Percentiles rank a stretch among this genome's conserved stretches.
Evolutionary conservation across 2,888 invertebrate species (phyloP).

Genomic region (Geophilus truncorum): DNA sequence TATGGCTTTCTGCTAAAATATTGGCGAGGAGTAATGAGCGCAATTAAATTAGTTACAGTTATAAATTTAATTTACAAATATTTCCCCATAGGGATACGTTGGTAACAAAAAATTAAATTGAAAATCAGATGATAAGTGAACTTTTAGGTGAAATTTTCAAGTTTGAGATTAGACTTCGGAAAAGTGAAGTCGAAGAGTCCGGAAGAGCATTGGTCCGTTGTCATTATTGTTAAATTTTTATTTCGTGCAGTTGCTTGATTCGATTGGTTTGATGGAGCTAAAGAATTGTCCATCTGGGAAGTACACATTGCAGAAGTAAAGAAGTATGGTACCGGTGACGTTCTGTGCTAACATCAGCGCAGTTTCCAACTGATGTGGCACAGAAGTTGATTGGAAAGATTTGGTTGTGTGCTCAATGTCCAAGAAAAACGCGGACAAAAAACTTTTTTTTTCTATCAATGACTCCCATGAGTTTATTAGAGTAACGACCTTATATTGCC

Average conservation of each 20-base stretch:
- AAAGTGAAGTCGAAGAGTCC: not conserved
- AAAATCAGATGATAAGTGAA: no score
- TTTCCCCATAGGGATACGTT: no score
- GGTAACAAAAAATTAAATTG: no score
- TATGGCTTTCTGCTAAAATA: not conserved
- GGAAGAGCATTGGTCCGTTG: not conserved
- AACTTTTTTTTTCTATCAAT: not conserved
- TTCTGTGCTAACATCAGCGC: conserved; percentile 12
- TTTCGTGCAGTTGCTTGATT: not conserved
- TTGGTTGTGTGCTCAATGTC: conserved; percentile 8
- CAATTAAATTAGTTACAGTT: no score
- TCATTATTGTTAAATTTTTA: conserved; percentile 4
- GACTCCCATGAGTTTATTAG: not conserved
- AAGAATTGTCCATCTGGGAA: not conserved
- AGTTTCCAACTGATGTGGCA: conserved; percentile 1
- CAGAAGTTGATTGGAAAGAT: conserved; percentile 8
- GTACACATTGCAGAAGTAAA: not conserved
- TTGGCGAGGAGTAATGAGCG: no score
- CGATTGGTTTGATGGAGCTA: conserved; percentile 3
- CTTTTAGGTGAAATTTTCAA: not conserved
- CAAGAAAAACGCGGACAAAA: not conserved
- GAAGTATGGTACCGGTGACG: not conserved
- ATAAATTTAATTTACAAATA: no score
- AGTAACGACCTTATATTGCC: not conserved
- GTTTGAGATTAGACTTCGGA: not conserved